These are phyloP conservation scores for Formicarius rufipectus DNA, from an alignment of 2,113 vertebrate genomes.

Conservation along the genomic window DNA sequence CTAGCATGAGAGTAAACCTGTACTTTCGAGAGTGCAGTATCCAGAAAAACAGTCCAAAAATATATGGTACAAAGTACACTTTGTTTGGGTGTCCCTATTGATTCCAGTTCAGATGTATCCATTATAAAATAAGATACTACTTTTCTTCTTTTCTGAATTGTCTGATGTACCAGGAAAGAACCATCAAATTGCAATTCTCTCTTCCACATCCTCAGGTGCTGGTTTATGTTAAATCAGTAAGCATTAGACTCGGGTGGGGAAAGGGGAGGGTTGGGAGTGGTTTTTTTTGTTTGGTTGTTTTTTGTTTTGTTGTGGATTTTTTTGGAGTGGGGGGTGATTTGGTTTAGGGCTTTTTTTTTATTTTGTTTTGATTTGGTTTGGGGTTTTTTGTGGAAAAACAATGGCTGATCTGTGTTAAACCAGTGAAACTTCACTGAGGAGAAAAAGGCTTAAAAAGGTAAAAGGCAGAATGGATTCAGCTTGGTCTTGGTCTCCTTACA, in stretches of 20 bases:
- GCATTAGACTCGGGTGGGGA: neutral
- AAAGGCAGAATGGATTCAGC: neutral
- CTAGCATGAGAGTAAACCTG: neutral
- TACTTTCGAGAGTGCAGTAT: neutral
- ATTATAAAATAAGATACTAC: neutral
- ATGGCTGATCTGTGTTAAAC: neutral
- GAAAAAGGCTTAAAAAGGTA: neutral
- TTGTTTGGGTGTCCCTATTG: neutral
- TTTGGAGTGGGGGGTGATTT: too few relatives aligned
- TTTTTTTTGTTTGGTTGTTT: neutral
- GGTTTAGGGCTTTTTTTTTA: too few relatives aligned
- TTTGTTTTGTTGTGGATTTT: too few relatives aligned
- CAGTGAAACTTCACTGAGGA: neutral
- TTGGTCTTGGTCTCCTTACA: neutral
- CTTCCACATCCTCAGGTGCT: neutral
- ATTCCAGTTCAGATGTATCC: neutral
- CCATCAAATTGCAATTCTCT: neutral
- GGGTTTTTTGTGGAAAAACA: neutral
- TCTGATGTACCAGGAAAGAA: neutral
- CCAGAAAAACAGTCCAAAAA: neutral
- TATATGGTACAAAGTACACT: fast-evolving
- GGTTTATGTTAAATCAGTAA: neutral
- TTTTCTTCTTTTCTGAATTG: neutral
- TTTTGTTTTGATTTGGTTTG: neutral
- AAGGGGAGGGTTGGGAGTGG: too few relatives aligned